Base-by-base conservation (phyloP, 2,888 invertebrate species). In the Cataglyphis cursor region DNA sequence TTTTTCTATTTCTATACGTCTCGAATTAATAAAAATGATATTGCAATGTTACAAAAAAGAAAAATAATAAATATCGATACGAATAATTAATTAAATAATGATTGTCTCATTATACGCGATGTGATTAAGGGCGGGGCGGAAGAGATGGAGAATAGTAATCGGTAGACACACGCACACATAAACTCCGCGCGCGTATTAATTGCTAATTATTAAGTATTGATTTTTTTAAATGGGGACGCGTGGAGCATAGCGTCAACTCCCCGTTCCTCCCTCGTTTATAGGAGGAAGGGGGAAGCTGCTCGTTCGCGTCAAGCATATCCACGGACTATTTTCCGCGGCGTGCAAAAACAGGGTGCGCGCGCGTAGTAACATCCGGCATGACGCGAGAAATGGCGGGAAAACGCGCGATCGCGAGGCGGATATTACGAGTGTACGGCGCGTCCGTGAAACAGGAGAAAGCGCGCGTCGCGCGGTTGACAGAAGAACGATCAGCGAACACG, bases 151-250 rank as follows among this genome's bases (percentile, higher is more conserved):
- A 21, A 66, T 44, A 65, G 66, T 54, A 78, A 70, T 72, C 76
- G 68, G 31, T 59, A 24, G 61, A 15, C 38, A 65, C 38, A 38
- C 73, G 31, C 76, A 54, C 75, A 84, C 74, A 21, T 83, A 81
- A 82, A 85, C 87, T 80, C 76, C 65, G 74, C 66, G 89, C 84
- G 87, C 84, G 83, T 91, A 92, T 94, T 94, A 94, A 94, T 94
- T 94, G 93, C 92, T 94, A 94, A 94, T 94, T 94, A 94, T 94
- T 93, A 92, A 93, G 94, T 94, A 94, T 94, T 94, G 94, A 94
- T 94, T 94, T 94, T 94, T 94, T 93, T 92, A 91, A 93, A 93
- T 90, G 91, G 91, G 91, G 90, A 87, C 91, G 51, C 51, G 88
- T 83, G 66, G 41, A 88, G 87, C 86, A 86, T 89, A 81, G 78